Base-by-base conservation (phyloP, 2,797 vertebrate species). In the Pangasius mekongensis region DNA sequence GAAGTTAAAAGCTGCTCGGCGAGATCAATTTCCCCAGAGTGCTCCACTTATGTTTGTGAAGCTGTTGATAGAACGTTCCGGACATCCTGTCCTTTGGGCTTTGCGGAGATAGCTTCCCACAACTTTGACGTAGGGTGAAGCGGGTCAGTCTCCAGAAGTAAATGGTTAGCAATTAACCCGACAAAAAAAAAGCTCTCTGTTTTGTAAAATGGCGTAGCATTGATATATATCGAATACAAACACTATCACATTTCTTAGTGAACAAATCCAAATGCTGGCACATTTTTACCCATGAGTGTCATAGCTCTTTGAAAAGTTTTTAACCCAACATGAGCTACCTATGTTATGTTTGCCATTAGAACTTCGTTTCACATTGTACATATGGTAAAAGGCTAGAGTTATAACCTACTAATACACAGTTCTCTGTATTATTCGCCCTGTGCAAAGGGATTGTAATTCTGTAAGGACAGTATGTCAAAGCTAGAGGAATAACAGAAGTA, bases 1-100 rank as follows among this genome's bases (percentile, higher is more conserved):
- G 58, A 83, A 83, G 81, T 83, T 90, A 90, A 91, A 94, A 92
- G 90, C 91, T 94, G 93, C 89, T 90, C 22, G 82, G 90, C 90
- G 90, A 92, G 92, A 87, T 89, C 77, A 66, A 66, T 36, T 89
- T 91, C 86, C 92, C 90, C 89, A 91, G 91, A 93, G 93, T 90
- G 84, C 90, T 91, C 66, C 88, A 60, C 91, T 91, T 85, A 91
- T 96, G 94, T 95, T 94, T 95, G 91, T 92, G 92, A 94, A 95
- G 93, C 94, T 95, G 94, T 94, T 95, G 92, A 88, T 93, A 94
- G 87, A 93, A 93, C 89, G 92, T 93, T 89, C 94, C 92, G 93
- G 94, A 95, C 93, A 92, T 94, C 93, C 36, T 52, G 91, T 93
- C 93, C 93, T 93, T 85, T 64, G 92, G 94, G 92, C 87, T 90